phyloP scores from a whole-genome alignment of 2,888 invertebrate species.

The Phyllotreta striolata region DNA sequence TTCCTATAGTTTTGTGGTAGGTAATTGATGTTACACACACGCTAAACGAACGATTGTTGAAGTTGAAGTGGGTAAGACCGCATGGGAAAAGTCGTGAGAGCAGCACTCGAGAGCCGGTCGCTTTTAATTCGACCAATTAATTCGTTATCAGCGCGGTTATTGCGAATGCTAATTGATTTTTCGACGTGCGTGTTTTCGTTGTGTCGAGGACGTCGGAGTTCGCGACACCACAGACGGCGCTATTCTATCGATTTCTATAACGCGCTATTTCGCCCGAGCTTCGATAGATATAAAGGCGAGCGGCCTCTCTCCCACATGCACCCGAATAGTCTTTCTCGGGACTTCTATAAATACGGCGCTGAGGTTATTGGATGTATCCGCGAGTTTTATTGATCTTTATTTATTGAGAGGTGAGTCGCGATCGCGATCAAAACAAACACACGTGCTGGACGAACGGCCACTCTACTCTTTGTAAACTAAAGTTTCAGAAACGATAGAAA shows the following conservation, averaged over 20 bases:
- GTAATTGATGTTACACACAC: too few relatives aligned
- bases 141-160: slow-evolving; percentile 24
- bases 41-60: not conserved
- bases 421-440: too few relatives aligned
- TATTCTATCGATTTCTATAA: slow-evolving; percentile 27
- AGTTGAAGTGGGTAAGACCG: not conserved
- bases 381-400: too few relatives aligned
- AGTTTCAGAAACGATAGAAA: too few relatives aligned
- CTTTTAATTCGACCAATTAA: slow-evolving; percentile 14
- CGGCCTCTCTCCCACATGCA: slow-evolving; percentile 10
- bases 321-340: too few relatives aligned
- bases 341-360: too few relatives aligned
- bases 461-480: too few relatives aligned
- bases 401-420: too few relatives aligned
- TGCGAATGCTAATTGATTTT: slow-evolving; percentile 12
- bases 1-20: too few relatives aligned
- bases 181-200: slow-evolving; percentile 24
- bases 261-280: slow-evolving; percentile 25
- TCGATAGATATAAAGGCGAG: not conserved
- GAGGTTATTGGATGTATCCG: too few relatives aligned
- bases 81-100: not conserved
- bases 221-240: slow-evolving; percentile 15
- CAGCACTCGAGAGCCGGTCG: too few relatives aligned
- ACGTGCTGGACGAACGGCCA: too few relatives aligned
- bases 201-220: slow-evolving; percentile 11